Conservation (phyloP, 2,888 invertebrate genomes). For the Chymomyza amoena region DNA sequence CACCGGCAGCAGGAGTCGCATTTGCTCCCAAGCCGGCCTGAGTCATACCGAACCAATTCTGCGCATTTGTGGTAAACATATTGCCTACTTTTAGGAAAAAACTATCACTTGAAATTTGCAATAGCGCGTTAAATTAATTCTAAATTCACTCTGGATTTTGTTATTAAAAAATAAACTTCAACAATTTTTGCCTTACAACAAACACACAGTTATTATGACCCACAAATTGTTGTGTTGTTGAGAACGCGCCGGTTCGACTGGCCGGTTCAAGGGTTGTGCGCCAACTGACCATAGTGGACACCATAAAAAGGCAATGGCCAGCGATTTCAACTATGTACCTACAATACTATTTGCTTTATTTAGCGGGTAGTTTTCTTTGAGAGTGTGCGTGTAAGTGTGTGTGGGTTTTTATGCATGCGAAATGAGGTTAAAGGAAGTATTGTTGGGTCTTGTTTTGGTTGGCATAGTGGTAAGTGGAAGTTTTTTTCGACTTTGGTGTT, state of each 20-base stretch:
- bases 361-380: constrained; percentile 57
- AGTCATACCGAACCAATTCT: constrained; percentile 74
- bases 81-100: constrained; percentile 15
- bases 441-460: constrained; percentile 36
- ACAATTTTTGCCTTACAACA: constrained; percentile 38
- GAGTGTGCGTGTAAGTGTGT: constrained; percentile 1
- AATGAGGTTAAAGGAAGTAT: constrained; percentile 78
- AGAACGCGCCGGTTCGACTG: constrained; percentile 45
- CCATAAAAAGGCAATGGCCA: constrained; percentile 9
- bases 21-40: constrained; percentile 25
- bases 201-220: background rate
- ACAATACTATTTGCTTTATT: constrained; percentile 6
- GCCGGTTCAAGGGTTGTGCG: constrained; percentile 71
- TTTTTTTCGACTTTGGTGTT: constrained; percentile 2
- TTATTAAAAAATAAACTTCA: constrained; percentile 25
- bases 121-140: too few species aligned
- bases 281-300: constrained; percentile 75
- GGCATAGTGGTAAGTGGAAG: constrained; percentile 33
- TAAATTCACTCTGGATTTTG: background rate
- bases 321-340: background rate
- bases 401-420: constrained; percentile 51
- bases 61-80: constrained; percentile 76
- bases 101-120: constrained; percentile 2
- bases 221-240: background rate
- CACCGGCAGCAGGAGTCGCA: constrained; percentile 24